Base-by-base conservation (phyloP, 2,888 invertebrate genomes). In the Spialia ferax region DNA sequence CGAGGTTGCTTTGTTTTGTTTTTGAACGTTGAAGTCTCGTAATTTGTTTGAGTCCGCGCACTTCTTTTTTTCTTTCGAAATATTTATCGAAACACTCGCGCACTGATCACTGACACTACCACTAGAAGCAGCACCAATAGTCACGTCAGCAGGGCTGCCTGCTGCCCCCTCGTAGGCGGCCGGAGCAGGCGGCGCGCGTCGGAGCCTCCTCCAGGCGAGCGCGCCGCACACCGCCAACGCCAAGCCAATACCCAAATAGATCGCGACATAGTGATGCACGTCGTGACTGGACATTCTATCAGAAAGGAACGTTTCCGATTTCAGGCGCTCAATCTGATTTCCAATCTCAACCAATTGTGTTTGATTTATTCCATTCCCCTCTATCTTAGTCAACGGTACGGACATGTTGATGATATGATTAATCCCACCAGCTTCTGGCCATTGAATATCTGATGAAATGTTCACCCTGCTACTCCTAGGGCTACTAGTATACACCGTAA, bases 301-400 rank as follows among this genome's bases (percentile, higher is more conserved):
- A 4, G 22, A 32, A 23, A 59, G 15, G 22, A 10, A 5, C 26
- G 22, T 59, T 26, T 42, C 42, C 15, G 42, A 32, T 29, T 59
- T 59, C 2, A 59, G 45, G 20, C 15, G 57, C 38, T 57, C 23
- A 5, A 57, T 57, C 23, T 57, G 38, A 13, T 57, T 23, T 15
- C 57, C 57, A 42, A 57, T 57, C 23, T 57, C 23, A 13, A 57
- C 57, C 42, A 57, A 22, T 42, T 57, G 18, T 42, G 57, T 57
- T 13, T 57, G 4, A 57, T 57, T 57, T 29, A 29, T 29, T 29
- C 29, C 18, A 15, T 5, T 22, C 10, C 26, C n/a, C 11, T 57
- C 38, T 57, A 57, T 38, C 38, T 38, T 57, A 38, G 13, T 7
- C 6, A 57, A 57, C 57, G 57, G 57, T 22, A 57, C 42, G n/a